Conservation (phyloP, 2,888 invertebrate species). For the Fragum whitleyi region DNA sequence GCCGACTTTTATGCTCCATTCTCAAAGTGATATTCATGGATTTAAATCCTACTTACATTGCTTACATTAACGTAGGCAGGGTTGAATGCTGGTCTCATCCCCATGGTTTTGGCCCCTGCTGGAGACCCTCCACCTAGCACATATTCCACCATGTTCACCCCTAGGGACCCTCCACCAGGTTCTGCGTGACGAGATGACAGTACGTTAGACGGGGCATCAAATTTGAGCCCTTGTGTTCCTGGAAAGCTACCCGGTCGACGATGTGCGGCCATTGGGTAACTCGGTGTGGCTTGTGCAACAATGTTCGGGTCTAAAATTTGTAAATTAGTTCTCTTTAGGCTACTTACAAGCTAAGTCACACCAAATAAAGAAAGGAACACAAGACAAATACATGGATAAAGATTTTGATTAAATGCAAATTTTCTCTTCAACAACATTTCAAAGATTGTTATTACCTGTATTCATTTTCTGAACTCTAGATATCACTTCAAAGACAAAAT, state of each 20-base stretch:
- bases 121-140: constrained; percentile 91
- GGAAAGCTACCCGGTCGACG: constrained; percentile 56
- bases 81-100: constrained; percentile 87
- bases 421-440: no score
- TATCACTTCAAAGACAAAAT: no score
- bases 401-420: no score
- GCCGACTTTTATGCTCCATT: no score
- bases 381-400: no score
- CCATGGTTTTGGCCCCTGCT: constrained; percentile 89
- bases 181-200: constrained; percentile 38
- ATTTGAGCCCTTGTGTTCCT: constrained; percentile 43
- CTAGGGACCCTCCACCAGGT: constrained; percentile 89
- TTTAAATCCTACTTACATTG: no score
- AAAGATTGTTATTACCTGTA: no score
- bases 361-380: no score
- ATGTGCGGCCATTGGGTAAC: constrained; percentile 32
- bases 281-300: constrained; percentile 27
- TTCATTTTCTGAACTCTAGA: no score
- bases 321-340: not conserved
- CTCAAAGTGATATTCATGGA: no score
- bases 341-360: no score
- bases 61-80: constrained; percentile 46
- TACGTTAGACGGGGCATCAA: constrained; percentile 43
- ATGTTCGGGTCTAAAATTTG: constrained; percentile 51
- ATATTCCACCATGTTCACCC: constrained; percentile 99